Evolutionary conservation across 2,888 invertebrate genomes (phyloP).

Genomic region (Silvanus unidentatus): DNA sequence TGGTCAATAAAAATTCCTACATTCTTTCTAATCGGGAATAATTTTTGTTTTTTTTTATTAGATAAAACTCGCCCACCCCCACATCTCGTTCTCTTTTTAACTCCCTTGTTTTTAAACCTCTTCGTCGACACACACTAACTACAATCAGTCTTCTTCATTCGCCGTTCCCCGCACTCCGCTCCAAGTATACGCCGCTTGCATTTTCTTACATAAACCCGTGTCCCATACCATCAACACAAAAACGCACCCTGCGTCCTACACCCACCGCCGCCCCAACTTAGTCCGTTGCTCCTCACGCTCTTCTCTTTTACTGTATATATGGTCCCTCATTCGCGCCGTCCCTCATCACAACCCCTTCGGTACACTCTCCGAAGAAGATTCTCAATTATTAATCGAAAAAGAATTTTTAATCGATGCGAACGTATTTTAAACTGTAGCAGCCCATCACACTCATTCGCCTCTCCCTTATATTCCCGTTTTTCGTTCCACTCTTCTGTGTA

Average conservation of each 20-base stretch:
- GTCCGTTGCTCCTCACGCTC: not conserved
- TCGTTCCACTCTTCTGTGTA: not conserved
- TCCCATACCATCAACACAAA: constrained; percentile 14
- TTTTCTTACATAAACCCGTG: constrained; percentile 17
- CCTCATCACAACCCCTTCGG: constrained; percentile 30
- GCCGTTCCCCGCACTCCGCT: too few species aligned
- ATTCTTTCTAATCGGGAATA: too few species aligned
- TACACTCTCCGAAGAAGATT: constrained; percentile 43
- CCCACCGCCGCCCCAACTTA: constrained; percentile 37
- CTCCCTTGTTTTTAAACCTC: constrained; percentile 45
- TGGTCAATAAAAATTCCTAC: too few species aligned
- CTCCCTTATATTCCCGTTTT: not conserved
- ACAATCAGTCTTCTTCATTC: constrained; percentile 45
- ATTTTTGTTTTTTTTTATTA: too few species aligned
- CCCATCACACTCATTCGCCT: not conserved
- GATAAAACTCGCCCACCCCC: constrained; percentile 49
- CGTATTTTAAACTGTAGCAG: constrained; percentile 33
- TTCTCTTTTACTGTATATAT: constrained; percentile 22
- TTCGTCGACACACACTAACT: constrained; percentile 44
- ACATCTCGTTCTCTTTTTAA: constrained; percentile 57
- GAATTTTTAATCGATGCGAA: constrained; percentile 45
- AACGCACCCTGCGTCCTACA: too few species aligned
- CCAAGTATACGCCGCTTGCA: constrained; percentile 19
- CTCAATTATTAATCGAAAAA: constrained; percentile 45
- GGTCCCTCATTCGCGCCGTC: constrained; percentile 39